phyloP scores from a whole-genome alignment of 2,888 invertebrate genomes.

The Marronus borbonicus region DNA sequence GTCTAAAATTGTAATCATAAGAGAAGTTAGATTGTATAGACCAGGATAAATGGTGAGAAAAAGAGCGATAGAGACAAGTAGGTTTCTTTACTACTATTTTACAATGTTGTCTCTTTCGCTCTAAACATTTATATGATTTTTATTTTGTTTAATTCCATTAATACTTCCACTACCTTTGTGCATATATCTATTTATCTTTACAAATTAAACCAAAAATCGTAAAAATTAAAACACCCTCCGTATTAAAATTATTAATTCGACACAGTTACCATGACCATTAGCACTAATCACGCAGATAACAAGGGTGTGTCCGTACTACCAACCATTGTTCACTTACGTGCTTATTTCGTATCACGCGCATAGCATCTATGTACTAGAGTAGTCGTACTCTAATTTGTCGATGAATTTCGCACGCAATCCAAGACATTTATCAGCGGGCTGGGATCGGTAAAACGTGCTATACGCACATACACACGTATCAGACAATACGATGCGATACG shows the following conservation, averaged over 20 bases:
- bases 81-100: too few species aligned
- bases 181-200: too few species aligned
- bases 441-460: neutral
- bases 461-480: neutral
- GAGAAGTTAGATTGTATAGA: too few species aligned
- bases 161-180: too few species aligned
- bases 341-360: neutral
- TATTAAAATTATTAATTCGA: constrained; percentile 1
- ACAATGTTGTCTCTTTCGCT: too few species aligned
- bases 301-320: neutral
- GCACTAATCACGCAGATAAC: constrained; percentile 6
- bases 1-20: too few species aligned
- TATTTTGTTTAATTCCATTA: too few species aligned
- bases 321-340: neutral
- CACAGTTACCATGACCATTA: neutral
- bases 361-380: neutral
- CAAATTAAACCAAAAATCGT: too few species aligned
- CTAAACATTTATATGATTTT: too few species aligned
- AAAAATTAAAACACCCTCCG: too few species aligned
- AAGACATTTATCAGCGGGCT: neutral
- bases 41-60: too few species aligned
- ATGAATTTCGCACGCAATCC: neutral
- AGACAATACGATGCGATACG: neutral
- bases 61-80: too few species aligned
- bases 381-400: neutral